Evolutionary conservation across 2,113 vertebrate genomes (phyloP), one percentile per base, ranked within the genome.

Genomic region (Ardeotis arabs): DNA sequence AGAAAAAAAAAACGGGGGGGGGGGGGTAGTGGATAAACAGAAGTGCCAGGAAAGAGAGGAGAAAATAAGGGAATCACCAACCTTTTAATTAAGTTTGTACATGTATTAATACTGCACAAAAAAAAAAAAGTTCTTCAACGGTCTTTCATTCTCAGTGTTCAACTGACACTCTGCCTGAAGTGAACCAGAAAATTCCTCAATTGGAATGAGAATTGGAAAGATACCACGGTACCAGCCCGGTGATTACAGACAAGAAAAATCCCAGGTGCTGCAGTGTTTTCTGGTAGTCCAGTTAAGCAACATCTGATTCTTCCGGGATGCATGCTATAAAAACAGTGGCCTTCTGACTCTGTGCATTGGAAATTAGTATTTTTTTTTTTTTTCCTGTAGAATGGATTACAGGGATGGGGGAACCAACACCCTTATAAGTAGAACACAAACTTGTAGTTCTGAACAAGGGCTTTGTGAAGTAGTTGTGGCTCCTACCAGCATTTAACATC

Each of bases 131-230:
- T 55, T 81, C 84, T 84, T 97, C 89, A 97, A 84, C 87, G 20
- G 27, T 73, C 31, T 39, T 76, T 22, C 44, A 29, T 69, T 73
- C 45, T 73, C 78, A 96, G 97, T 67, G 1, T 97, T 58, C 93
- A 14, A 53, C 84, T 62, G 96, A 97, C 67, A 95, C 83, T n/a
- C 81, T 97, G 60, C 83, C 67, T 75, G 68, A 93, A 89, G 81
- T 90, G 64, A 97, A 93, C 82, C 37, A 88, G 47, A 96, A 41
- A 91, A 94, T 95, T 14, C 45, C 50, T 28, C 8, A 9, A 10
- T 20, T 96, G 47, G 91, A 96, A 50, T 56, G 75, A 68, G 56
- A 64, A 41, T 0, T 55, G 50, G 68, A 63, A 69, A 94, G 63
- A 45, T n/a, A 85, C 13, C 68, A 76, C 29, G 58, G 24, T 59